Percentiles rank a stretch among this genome's conserved stretches.
Conservation (phyloP, 2,888 invertebrate genomes). For the Temnothorax unifasciatus region DNA sequence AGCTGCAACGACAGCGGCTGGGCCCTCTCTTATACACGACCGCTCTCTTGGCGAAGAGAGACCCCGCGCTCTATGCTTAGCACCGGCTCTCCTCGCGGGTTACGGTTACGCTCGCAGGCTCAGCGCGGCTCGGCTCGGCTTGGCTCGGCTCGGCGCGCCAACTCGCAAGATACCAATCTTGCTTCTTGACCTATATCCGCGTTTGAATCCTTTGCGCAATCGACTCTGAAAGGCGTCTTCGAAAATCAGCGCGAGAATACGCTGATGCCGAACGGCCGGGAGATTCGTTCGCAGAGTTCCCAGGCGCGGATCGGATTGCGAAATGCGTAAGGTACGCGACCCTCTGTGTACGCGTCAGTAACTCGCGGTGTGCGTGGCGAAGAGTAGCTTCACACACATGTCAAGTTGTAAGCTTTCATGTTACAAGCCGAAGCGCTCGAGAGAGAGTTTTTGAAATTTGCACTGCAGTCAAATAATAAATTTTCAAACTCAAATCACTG, state of each 20-base stretch:
- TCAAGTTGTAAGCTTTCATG: background rate
- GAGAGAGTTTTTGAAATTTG: background rate
- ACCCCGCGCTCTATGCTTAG: slow-evolving; percentile 39
- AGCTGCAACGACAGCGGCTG: slow-evolving; percentile 42
- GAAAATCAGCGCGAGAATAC: slow-evolving; percentile 76
- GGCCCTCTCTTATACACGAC: slow-evolving; percentile 30
- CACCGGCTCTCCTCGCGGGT: slow-evolving; percentile 28
- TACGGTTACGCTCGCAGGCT: slow-evolving; percentile 27
- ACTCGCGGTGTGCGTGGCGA: slow-evolving; percentile 11
- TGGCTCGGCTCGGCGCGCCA: slow-evolving; percentile 66
- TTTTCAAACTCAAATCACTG: background rate
- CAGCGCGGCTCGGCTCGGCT: slow-evolving; percentile 35
- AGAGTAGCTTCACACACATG: background rate
- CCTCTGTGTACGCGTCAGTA: slow-evolving; percentile 15
- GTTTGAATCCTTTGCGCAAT: slow-evolving; percentile 86
- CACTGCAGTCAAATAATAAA: background rate
- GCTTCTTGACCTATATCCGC: slow-evolving; percentile 86
- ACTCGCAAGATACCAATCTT: slow-evolving; percentile 85
- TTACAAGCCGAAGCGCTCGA: background rate
- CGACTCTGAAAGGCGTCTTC: slow-evolving; percentile 81
- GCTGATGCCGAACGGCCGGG: slow-evolving; percentile 28
- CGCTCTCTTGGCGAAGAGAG: slow-evolving; percentile 34
- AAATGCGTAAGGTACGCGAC: slow-evolving; percentile 31
- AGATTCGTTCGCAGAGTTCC: slow-evolving; percentile 32
- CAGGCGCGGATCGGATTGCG: slow-evolving; percentile 48